A percentile compares a stretch with the other conserved stretches of the same genome.
phyloP scores from a whole-genome alignment of 2,113 vertebrate genomes.

The Anser brachyrhynchus region DNA sequence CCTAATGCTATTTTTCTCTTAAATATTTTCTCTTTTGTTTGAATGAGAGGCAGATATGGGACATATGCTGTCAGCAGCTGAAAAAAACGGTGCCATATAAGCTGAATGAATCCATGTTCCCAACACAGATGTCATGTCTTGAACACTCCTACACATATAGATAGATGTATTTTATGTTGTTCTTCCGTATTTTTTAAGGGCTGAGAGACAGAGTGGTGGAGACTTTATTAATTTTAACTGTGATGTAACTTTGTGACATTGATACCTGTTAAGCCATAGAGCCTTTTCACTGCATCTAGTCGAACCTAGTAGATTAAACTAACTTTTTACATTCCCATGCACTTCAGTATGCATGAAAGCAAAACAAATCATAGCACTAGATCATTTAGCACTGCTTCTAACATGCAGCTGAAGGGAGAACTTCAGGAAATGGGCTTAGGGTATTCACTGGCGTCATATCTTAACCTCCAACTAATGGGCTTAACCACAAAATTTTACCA shows the following conservation, averaged over 20 bases:
- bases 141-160: background rate
- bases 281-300: background rate
- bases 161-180: background rate
- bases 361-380: background rate
- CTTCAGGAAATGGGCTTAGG: background rate
- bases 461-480: background rate
- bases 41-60: background rate
- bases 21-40: constrained; percentile 11
- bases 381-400: background rate
- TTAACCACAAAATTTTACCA: background rate
- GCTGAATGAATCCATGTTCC: background rate
- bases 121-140: background rate
- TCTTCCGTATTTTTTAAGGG: background rate
- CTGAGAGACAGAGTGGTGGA: background rate
- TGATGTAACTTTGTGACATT: background rate
- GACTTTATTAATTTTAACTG: background rate
- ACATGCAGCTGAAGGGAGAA: background rate
- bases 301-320: background rate
- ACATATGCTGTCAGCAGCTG: background rate
- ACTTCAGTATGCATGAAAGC: background rate
- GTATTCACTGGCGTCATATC: background rate
- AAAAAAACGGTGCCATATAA: background rate
- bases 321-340: background rate
- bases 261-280: background rate
- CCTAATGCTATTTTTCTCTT: background rate